A percentile compares a stretch with the other conserved stretches of the same genome.
Conservation (phyloP, 2,113 vertebrate genomes). For the Anser cygnoides region DNA sequence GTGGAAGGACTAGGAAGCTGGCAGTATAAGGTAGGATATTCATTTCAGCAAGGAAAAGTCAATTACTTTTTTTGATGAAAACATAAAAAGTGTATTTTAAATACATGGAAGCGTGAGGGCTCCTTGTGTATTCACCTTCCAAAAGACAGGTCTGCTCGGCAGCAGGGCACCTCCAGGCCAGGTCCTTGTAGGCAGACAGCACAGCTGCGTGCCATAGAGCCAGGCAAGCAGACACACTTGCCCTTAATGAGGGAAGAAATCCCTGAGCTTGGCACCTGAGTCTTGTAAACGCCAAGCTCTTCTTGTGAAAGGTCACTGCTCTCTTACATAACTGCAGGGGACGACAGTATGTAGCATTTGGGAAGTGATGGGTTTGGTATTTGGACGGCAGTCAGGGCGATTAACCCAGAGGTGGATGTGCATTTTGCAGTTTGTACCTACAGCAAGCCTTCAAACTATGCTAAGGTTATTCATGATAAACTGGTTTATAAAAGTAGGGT, state of each 20-base stretch:
- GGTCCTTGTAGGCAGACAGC: background rate
- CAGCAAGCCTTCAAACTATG: accelerated
- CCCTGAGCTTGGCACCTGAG: background rate
- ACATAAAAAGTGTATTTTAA: background rate
- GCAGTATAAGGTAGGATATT: background rate
- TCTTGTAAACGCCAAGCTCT: background rate
- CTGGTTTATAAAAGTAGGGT: background rate
- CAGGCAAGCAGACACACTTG: background rate
- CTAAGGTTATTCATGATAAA: background rate
- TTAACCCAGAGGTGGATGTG: accelerated
- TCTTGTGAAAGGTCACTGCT: background rate
- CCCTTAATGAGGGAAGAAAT: background rate
- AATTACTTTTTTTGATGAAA: background rate
- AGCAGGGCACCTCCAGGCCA: background rate
- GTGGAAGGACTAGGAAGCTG: background rate
- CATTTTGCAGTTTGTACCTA: background rate
- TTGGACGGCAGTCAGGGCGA: too few relatives aligned
- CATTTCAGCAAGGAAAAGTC: background rate
- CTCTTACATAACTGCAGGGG: background rate
- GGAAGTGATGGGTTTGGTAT: accelerated
- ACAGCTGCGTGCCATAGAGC: background rate
- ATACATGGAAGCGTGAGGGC: accelerated
- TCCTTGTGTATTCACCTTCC: background rate
- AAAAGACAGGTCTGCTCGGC: accelerated
- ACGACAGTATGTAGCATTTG: accelerated